These are phyloP conservation scores for Pseudorasbora parva DNA, from an alignment of 2,113 vertebrate genomes.

Conservation along the genomic window DNA sequence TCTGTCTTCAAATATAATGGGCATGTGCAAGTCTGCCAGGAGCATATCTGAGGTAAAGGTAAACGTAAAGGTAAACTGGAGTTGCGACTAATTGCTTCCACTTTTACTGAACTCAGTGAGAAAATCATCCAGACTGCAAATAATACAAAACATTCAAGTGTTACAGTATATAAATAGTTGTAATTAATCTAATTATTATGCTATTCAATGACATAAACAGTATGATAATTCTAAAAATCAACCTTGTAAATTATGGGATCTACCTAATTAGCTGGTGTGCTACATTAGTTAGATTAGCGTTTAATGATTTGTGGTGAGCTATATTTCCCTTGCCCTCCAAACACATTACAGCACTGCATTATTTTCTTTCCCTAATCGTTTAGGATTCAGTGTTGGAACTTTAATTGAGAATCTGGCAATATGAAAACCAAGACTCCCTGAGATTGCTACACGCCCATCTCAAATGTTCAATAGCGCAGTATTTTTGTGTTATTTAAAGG, in stretches of 20 bases:
- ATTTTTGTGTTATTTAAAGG: no score
- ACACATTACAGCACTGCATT: not conserved
- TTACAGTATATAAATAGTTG: not conserved
- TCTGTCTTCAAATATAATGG: conserved; percentile 14
- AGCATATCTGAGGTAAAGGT: not conserved
- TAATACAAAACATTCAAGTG: not conserved
- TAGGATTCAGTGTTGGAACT: not conserved
- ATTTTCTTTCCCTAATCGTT: not conserved
- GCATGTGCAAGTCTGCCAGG: not conserved
- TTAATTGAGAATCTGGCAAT: not conserved
- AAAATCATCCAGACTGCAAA: not conserved
- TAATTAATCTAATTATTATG: not conserved
- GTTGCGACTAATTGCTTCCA: not conserved
- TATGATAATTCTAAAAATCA: not conserved
- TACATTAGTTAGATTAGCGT: not conserved
- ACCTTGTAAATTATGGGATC: not conserved
- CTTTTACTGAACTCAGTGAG: not conserved
- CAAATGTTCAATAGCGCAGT: no score
- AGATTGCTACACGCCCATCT: not conserved
- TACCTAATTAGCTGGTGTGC: not conserved
- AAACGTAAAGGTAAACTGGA: not conserved
- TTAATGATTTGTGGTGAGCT: no score
- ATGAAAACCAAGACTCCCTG: not conserved
- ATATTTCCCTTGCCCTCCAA: no score
- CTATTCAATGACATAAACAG: not conserved